These are phyloP conservation scores for Mechanitis mazaeus DNA, from an alignment of 2,888 invertebrate species.

Conservation along the genomic window DNA sequence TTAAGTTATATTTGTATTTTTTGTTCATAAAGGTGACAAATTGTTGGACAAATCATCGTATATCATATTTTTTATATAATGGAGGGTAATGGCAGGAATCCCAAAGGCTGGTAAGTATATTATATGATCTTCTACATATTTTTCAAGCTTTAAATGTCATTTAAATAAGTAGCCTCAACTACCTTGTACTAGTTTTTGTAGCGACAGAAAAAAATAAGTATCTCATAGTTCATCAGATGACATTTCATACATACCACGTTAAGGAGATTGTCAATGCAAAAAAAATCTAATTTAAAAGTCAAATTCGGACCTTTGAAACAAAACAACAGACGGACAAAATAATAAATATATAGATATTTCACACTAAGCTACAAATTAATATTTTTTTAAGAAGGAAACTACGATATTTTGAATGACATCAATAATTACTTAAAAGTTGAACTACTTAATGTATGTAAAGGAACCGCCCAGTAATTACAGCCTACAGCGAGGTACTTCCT, in stretches of 20 bases:
- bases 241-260: conserved; percentile 17
- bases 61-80: too few species aligned
- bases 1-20: too few species aligned
- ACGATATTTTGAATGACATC: not conserved
- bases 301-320: not conserved
- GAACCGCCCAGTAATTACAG: not conserved
- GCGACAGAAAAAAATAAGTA: conserved; percentile 19
- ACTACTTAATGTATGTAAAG: not conserved
- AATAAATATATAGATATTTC: not conserved
- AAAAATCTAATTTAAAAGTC: conserved; percentile 4
- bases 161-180: conserved; percentile 4
- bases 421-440: not conserved
- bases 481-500: not conserved
- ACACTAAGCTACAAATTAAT: not conserved
- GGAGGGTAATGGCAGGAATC: too few species aligned
- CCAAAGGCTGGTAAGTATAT: too few species aligned
- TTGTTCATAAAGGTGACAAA: not conserved
- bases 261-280: not conserved
- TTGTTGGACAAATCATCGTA: too few species aligned
- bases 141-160: not conserved
- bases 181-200: conserved; percentile 26
- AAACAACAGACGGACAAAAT: not conserved
- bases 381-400: not conserved
- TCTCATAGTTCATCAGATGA: conserved; percentile 17
- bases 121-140: conserved; percentile 1